Evolutionary conservation across 2,888 invertebrate species (phyloP).

Genomic region (Imbricaverruca yamaguchii): DNA sequence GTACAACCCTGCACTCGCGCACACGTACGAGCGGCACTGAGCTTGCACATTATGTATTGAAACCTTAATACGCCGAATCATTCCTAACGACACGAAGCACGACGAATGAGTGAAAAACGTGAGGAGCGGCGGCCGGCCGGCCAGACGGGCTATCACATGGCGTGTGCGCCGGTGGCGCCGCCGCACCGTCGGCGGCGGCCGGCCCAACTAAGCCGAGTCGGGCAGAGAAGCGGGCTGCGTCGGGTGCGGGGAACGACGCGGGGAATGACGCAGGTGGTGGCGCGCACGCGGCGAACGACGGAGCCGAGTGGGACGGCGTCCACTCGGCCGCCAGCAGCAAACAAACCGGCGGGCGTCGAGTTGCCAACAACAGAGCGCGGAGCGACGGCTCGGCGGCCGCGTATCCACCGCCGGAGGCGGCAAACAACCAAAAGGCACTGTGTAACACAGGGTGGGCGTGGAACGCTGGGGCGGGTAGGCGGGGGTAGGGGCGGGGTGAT

Average conservation of each 20-base stretch:
- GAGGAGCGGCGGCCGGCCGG: neutral
- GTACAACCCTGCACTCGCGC: neutral
- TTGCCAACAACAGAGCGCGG: neutral
- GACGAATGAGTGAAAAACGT: neutral
- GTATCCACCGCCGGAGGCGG: neutral
- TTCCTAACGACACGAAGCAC: neutral
- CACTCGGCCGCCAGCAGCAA: too few species aligned
- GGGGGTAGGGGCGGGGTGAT: neutral
- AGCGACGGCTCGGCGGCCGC: neutral
- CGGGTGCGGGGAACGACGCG: too few species aligned
- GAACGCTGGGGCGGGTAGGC: neutral
- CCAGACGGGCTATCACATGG: neutral
- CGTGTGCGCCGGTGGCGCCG: neutral
- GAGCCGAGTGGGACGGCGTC: too few species aligned
- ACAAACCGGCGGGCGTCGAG: too few species aligned
- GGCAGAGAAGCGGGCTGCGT: too few species aligned
- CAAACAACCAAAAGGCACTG: conserved; percentile 6
- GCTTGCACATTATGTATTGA: neutral
- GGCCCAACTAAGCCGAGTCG: too few species aligned
- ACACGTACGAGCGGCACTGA: neutral
- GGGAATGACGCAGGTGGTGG: too few species aligned
- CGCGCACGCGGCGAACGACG: too few species aligned
- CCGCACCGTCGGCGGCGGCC: neutral
- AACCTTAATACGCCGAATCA: neutral
- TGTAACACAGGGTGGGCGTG: neutral